Conservation (phyloP, 2,113 vertebrate genomes). For the Ariopsis seemanni region DNA sequence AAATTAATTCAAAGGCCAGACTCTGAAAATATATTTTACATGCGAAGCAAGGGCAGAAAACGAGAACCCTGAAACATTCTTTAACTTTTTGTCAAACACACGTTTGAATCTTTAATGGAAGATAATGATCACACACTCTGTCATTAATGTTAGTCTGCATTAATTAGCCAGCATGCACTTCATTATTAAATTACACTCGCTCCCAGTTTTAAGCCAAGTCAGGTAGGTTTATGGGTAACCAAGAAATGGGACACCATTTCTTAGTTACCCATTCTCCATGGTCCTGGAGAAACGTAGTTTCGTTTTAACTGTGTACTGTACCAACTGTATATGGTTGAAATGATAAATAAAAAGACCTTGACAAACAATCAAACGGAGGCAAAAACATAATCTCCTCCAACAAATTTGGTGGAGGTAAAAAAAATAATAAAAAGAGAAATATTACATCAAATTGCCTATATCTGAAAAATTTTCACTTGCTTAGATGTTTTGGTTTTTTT, state of each 20-base stretch:
- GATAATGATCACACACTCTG: not conserved
- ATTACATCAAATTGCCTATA: not conserved
- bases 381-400: too few relatives aligned
- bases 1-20: not conserved
- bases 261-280: too few relatives aligned
- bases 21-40: not conserved
- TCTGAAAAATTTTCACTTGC: not conserved
- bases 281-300: too few relatives aligned
- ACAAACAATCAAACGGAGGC: too few relatives aligned
- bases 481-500: not conserved
- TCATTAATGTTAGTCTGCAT: not conserved
- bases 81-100: not conserved
- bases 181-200: not conserved
- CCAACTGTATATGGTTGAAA: too few relatives aligned
- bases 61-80: not conserved
- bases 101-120: not conserved
- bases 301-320: too few relatives aligned
- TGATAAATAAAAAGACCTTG: too few relatives aligned
- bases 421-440: not conserved
- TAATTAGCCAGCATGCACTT: not conserved
- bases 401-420: too few relatives aligned
- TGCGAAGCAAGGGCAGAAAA: not conserved
- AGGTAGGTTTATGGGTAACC: not conserved
- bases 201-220: not conserved
- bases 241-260: not conserved